Percentiles rank a stretch among this genome's conserved stretches.
phyloP scores from a whole-genome alignment of 2,113 vertebrate species.

The Lipotes vexillifer region DNA sequence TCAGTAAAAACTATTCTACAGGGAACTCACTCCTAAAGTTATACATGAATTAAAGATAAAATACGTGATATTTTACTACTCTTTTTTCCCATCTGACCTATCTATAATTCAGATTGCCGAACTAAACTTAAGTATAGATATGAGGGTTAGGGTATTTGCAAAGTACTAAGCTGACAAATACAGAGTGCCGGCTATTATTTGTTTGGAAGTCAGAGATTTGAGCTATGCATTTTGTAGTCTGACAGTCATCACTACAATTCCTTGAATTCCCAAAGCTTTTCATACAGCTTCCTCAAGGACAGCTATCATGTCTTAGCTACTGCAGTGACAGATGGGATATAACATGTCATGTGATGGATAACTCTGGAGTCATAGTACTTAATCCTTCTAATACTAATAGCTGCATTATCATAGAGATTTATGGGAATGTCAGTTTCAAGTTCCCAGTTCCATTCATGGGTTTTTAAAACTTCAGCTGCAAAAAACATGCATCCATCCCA shows the following conservation, averaged over 20 bases:
- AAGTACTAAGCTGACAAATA: constrained; percentile 83
- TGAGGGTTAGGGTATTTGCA: constrained; percentile 59
- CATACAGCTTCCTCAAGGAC: constrained; percentile 82
- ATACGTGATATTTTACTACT: constrained; percentile 40
- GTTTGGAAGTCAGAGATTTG: constrained; percentile 76
- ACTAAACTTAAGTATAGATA: constrained; percentile 72
- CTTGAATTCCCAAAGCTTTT: constrained; percentile 84
- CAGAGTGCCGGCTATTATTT: constrained; percentile 78
- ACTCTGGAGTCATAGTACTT: constrained; percentile 83
- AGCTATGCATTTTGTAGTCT: constrained; percentile 79
- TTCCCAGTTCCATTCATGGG: constrained; percentile 86
- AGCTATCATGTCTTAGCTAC: constrained; percentile 79
- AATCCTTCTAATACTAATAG: constrained; percentile 91
- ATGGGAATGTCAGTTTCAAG: constrained; percentile 92
- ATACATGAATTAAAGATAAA: constrained; percentile 57
- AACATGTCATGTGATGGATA: constrained; percentile 88
- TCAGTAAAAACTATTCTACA: constrained; percentile 15
- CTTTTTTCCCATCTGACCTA: constrained; percentile 53
- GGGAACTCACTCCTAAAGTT: background rate
- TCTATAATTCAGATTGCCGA: constrained; percentile 65
- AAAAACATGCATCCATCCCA: constrained; percentile 89
- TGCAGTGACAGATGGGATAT: constrained; percentile 85
- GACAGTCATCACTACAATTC: constrained; percentile 79
- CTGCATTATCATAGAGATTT: constrained; percentile 92
- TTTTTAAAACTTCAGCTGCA: constrained; percentile 89